Base-by-base conservation (phyloP, 2,113 vertebrate species). In the Shinisaurus crocodilurus region DNA sequence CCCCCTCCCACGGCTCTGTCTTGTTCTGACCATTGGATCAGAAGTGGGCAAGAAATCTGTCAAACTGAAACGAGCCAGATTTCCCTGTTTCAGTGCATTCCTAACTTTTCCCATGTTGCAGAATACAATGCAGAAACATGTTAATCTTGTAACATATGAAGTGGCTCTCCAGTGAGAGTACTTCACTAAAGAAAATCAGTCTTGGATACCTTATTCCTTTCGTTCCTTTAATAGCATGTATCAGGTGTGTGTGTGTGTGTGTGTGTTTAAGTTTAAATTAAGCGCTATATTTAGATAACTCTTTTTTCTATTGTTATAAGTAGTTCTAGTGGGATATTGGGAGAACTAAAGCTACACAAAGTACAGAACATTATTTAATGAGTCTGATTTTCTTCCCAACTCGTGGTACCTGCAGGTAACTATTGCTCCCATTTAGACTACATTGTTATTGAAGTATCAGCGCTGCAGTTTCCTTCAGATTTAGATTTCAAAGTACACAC, bases 361-460 rank as follows among this genome's bases (percentile, higher is more conserved):
- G 60, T 69, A 67, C 45, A 75, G 70, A 91, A 57, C 60, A 76
- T 84, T 76, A 84, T 76, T 83, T 88, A 88, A 91, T 87, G 85
- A 87, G 67, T 54, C 57, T 54, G 79, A 34, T 75, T 90, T 82
- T 74, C 72, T 88, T 76, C 72, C 76, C 60, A 34, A 57, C 83
- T 87, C 34, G 34, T 67, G 80, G 12, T 54, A 76, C 18, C n/a
- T 75, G 85, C 60, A 34, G 57, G 57, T 65, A 87, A 87, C 79
- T 65, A 67, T 54, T 32, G n/a, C 43, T 91, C 69, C 45, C 43
- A 87, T 87, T 87, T 76, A 76, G 72, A 88, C 25, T 83, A 76
- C 80, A 91, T 87, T 91, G 90, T 91, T 82, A 67, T 54, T 76
- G 69, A 87, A 91, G 85, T 87, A 67, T 80, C 20, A 40, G 29